Percentiles rank a stretch among this genome's conserved stretches.
Conservation (phyloP, 2,113 vertebrate genomes). For the Sinocyclocheilus maitianheensis region DNA sequence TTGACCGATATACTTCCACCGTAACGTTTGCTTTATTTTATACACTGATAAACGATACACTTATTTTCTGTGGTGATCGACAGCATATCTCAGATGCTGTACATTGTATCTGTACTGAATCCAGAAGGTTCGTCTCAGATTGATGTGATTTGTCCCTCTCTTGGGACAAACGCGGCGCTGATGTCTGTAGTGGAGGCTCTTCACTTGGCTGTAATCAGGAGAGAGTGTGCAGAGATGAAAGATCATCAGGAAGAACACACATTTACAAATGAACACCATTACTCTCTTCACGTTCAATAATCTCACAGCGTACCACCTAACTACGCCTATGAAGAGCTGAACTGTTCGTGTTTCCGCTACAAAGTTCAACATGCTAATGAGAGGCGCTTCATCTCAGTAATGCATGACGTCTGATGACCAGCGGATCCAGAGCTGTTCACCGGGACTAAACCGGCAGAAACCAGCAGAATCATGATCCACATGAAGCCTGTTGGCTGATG, state of each 20-base stretch:
- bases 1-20: too few species aligned
- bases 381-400: slow-evolving; percentile 3
- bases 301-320: slow-evolving; percentile 67
- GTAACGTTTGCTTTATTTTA: not conserved
- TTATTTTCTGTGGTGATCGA: too few species aligned
- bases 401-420: not conserved
- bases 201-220: slow-evolving; percentile 74
- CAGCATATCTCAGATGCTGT: not conserved
- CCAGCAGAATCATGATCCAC: not conserved
- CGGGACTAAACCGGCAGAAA: not conserved
- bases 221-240: slow-evolving; percentile 70
- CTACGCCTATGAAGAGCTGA: slow-evolving; percentile 62
- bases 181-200: slow-evolving; percentile 71
- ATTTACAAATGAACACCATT: slow-evolving; percentile 69
- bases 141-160: not conserved
- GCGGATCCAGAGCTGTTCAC: not conserved
- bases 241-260: slow-evolving; percentile 72
- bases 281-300: slow-evolving; percentile 69
- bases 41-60: too few species aligned
- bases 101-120: not conserved
- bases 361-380: slow-evolving; percentile 57
- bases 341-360: slow-evolving; percentile 44
- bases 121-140: not conserved
- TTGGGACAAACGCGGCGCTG: slow-evolving; percentile 70
- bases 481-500: not conserved